phyloP scores from a whole-genome alignment of 2,888 invertebrate species.

The Ennomos erosarius region DNA sequence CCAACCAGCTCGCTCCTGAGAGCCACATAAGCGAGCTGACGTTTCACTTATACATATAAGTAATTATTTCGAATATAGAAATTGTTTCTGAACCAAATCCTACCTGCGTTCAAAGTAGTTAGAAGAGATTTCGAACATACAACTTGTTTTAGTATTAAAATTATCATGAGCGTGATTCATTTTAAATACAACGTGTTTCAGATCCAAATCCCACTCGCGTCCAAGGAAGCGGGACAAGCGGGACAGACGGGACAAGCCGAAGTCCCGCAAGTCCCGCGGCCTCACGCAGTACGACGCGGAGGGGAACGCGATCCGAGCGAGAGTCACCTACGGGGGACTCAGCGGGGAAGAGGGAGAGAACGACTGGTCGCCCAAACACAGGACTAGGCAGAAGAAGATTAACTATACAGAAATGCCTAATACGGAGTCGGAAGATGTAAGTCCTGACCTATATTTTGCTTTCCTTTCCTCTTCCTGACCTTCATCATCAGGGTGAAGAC shows the following conservation, averaged over 20 bases:
- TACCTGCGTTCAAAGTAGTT: slow-evolving; percentile 32
- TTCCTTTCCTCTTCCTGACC: too few species aligned
- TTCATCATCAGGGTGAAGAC: too few species aligned
- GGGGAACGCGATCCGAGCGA: slow-evolving; percentile 69
- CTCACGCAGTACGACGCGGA: slow-evolving; percentile 73
- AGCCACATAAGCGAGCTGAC: too few species aligned
- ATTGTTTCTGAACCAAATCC: slow-evolving; percentile 50
- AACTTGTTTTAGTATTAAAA: too few species aligned
- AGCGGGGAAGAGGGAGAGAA: slow-evolving; percentile 78
- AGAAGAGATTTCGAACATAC: too few species aligned
- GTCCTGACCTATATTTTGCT: slow-evolving; percentile 39
- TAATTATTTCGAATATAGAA: too few species aligned
- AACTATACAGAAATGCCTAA: slow-evolving; percentile 91
- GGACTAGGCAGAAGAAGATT: slow-evolving; percentile 90
- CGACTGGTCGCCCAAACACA: slow-evolving; percentile 86
- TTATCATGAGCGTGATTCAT: background rate
- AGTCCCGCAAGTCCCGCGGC: slow-evolving; percentile 48
- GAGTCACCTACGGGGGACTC: slow-evolving; percentile 85
- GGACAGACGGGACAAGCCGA: slow-evolving; percentile 49
- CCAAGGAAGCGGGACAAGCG: slow-evolving; percentile 21
- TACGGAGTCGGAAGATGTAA: slow-evolving; percentile 90
- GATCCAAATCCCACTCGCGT: slow-evolving; percentile 51
- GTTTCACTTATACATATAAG: too few species aligned
- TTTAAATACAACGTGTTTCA: slow-evolving; percentile 28
- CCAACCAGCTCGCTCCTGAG: too few species aligned